Evolutionary conservation across 2,797 vertebrate species (phyloP).

Genomic region (Lepidocolaptes lacrymiger): DNA sequence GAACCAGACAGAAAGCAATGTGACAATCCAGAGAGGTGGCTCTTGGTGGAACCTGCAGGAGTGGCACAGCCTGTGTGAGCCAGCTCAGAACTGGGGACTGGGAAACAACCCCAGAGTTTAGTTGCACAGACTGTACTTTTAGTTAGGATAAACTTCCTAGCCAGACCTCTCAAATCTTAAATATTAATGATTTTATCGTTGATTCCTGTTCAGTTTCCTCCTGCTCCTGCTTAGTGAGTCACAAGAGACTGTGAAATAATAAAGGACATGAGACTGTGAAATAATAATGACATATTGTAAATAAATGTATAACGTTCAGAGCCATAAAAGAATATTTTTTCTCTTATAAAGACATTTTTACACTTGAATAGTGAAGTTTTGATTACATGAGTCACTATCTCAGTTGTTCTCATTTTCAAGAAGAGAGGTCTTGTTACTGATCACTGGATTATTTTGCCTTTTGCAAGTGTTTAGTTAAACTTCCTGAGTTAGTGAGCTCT

Average conservation of each 20-base stretch:
- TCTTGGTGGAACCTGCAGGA: not conserved
- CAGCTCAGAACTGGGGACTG: not conserved
- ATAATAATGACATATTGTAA: not conserved
- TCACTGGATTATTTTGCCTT: not conserved
- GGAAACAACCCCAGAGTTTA: not conserved
- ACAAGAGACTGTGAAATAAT: not conserved
- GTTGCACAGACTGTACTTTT: not conserved
- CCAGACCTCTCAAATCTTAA: not conserved
- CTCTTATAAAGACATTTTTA: not conserved
- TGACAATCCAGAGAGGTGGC: not conserved
- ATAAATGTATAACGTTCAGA: not conserved
- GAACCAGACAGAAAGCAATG: not conserved
- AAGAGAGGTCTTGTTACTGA: not conserved
- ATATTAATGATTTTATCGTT: not conserved
- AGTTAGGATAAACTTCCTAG: not conserved
- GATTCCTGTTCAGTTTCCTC: not conserved
- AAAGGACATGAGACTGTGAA: not conserved
- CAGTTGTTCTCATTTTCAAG: not conserved
- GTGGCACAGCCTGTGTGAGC: rapidly evolving
- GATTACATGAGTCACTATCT: not conserved
- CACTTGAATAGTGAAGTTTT: not conserved
- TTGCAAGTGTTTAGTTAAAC: not conserved
- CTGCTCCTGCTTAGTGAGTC: not conserved
- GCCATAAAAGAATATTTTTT: not conserved
- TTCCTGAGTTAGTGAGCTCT: not conserved